Percentiles rank a stretch among this genome's conserved stretches.
These are phyloP conservation scores for Tillus elongatus DNA, from an alignment of 2,888 invertebrate species.

Conservation along the genomic window DNA sequence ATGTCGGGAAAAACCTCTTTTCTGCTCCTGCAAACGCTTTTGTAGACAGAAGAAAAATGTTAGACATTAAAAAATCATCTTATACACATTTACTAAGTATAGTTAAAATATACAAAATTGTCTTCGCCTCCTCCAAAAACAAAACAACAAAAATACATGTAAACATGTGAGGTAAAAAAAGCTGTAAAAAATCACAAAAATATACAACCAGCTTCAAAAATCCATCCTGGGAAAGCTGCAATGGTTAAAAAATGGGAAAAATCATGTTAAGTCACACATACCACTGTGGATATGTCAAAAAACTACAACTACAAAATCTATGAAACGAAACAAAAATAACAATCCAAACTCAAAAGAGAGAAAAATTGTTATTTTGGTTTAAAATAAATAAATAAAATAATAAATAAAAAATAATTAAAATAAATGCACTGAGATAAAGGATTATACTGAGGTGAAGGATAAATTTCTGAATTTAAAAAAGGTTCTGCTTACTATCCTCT, in stretches of 20 bases:
- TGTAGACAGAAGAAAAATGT: conserved; percentile 42
- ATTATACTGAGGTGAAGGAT: conserved; percentile 8
- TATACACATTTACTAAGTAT: conserved; percentile 9
- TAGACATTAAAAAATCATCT: conserved; percentile 21
- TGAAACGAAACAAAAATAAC: too few species aligned
- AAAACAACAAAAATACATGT: too few species aligned
- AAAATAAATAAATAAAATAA: conserved; percentile 6
- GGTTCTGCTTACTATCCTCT: conserved; percentile 19
- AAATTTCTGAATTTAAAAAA: conserved; percentile 6
- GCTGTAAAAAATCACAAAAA: conserved; percentile 30
- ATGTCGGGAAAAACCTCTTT: conserved; percentile 41
- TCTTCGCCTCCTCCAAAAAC: not conserved
- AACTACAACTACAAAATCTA: conserved; percentile 17
- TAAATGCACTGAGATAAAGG: conserved; percentile 4
- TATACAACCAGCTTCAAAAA: conserved; percentile 35
- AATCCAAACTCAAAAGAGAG: too few species aligned
- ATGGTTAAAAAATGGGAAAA: conserved; percentile 40
- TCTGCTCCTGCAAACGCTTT: conserved; percentile 45
- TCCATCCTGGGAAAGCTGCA: conserved; percentile 41
- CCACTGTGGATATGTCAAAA: conserved; percentile 43
- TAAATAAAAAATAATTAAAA: conserved; percentile 12
- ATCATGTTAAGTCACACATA: conserved; percentile 39
- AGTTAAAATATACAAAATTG: conserved; percentile 4
- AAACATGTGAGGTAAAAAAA: not conserved
- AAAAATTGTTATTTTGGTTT: too few species aligned